Percentiles rank a stretch among this genome's conserved stretches.
phyloP scores from a whole-genome alignment of 2,113 vertebrate species.

The Tenebrosternarchus preto region DNA sequence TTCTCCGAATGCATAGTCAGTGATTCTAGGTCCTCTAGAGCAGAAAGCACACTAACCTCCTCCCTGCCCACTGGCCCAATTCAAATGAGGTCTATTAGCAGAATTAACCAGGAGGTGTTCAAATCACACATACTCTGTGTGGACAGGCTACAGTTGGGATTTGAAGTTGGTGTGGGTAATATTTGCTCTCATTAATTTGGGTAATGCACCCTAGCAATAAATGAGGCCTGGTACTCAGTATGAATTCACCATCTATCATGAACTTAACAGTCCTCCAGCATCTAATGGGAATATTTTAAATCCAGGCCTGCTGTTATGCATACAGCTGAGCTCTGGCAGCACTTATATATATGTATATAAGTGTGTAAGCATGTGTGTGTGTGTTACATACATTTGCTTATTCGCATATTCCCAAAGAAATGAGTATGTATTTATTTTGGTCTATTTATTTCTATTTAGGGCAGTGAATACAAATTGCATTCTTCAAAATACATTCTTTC shows the following conservation, averaged over 20 bases:
- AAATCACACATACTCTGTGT: slow-evolving; percentile 44
- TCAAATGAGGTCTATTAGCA: slow-evolving; percentile 68
- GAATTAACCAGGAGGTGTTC: slow-evolving; percentile 62
- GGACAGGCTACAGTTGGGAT: slow-evolving; percentile 49
- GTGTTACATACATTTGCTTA: neutral
- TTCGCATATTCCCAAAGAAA: slow-evolving; percentile 8
- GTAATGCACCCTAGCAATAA: slow-evolving; percentile 83
- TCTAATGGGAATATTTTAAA: slow-evolving; percentile 73
- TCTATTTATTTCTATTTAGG: neutral
- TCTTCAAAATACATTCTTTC: slow-evolving; percentile 21
- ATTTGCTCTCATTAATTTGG: slow-evolving; percentile 85
- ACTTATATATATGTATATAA: neutral
- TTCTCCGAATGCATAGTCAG: slow-evolving; percentile 42
- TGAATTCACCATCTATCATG: slow-evolving; percentile 84
- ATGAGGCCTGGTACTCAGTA: slow-evolving; percentile 65
- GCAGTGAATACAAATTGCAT: slow-evolving; percentile 8
- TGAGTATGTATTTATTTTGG: neutral
- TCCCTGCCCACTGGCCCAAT: slow-evolving; percentile 12
- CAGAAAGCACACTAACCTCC: slow-evolving; percentile 7
- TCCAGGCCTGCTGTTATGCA: slow-evolving; percentile 62
- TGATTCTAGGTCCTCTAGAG: slow-evolving; percentile 27
- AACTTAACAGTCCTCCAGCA: slow-evolving; percentile 71
- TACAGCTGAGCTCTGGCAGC: slow-evolving; percentile 52
- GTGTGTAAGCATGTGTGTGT: neutral
- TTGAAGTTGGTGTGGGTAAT: slow-evolving; percentile 46